phyloP scores from a whole-genome alignment of 2,888 invertebrate species.

The Campaea margaritaria region DNA sequence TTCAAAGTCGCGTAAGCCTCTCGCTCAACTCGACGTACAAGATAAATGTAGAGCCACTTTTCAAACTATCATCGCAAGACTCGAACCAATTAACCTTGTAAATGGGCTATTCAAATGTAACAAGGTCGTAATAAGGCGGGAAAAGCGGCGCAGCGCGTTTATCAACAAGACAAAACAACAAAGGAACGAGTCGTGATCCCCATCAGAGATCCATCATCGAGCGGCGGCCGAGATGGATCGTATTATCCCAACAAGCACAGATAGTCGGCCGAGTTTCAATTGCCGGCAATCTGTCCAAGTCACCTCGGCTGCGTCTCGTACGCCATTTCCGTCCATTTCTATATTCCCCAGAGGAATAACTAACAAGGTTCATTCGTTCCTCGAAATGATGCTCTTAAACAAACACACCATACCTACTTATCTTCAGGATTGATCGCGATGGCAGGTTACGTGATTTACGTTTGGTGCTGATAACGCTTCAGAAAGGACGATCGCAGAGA shows the following conservation, averaged over 20 bases:
- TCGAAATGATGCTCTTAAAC: slow-evolving; percentile 53
- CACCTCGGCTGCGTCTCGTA: slow-evolving; percentile 54
- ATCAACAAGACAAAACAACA: slow-evolving; percentile 78
- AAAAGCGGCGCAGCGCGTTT: slow-evolving; percentile 70
- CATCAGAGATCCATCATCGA: slow-evolving; percentile 80
- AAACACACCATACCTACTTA: slow-evolving; percentile 50
- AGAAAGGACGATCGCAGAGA: slow-evolving; percentile 18
- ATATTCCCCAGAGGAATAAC: slow-evolving; percentile 60
- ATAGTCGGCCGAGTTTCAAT: slow-evolving; percentile 64
- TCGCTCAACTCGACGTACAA: slow-evolving; percentile 37
- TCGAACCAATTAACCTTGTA: slow-evolving; percentile 68
- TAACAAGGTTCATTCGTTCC: slow-evolving; percentile 58
- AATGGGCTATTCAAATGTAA: slow-evolving; percentile 76
- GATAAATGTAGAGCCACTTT: slow-evolving; percentile 52
- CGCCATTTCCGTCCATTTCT: slow-evolving; percentile 51
- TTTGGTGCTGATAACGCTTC: slow-evolving; percentile 25
- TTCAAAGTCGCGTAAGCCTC: slow-evolving; percentile 7
- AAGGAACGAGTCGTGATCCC: slow-evolving; percentile 76
- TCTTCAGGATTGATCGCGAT: slow-evolving; percentile 50
- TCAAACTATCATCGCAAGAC: slow-evolving; percentile 56
- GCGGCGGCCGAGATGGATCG: slow-evolving; percentile 75
- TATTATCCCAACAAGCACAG: slow-evolving; percentile 72
- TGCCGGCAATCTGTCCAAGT: slow-evolving; percentile 74
- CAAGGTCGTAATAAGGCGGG: slow-evolving; percentile 72
- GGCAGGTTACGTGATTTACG: slow-evolving; percentile 29